Conservation (phyloP, 2,113 vertebrate genomes). For the Hemiprocne comata region DNA sequence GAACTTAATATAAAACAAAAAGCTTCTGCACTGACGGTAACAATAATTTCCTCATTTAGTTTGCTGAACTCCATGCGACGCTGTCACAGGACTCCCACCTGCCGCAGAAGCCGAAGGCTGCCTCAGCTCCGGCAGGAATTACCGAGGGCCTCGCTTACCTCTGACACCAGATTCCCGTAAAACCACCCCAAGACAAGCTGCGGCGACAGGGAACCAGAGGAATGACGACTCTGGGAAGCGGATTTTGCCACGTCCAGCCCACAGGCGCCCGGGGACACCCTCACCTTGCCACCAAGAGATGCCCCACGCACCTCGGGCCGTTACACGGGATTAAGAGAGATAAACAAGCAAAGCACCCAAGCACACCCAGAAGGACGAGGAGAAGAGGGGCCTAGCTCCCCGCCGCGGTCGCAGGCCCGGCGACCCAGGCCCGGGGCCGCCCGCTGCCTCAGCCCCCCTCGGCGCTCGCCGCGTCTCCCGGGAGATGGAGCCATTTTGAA, state of each 20-base stretch:
- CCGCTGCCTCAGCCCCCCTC: too few species aligned
- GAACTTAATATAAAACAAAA: accelerated
- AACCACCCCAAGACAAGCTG: not conserved
- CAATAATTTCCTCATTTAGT: not conserved
- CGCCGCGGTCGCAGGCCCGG: not conserved
- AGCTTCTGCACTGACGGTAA: not conserved
- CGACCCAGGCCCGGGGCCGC: not conserved
- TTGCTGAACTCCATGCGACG: not conserved
- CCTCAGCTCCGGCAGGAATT: not conserved
- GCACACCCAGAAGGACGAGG: not conserved
- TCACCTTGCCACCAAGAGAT: not conserved
- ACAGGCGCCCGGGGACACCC: not conserved
- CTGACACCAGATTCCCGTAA: not conserved
- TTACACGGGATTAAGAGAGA: not conserved
- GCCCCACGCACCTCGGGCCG: not conserved
- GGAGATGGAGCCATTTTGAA: slow-evolving; percentile 69
- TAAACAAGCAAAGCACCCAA: not conserved
- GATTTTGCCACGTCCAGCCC: not conserved
- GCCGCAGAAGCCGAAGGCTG: not conserved
- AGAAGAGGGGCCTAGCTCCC: not conserved
- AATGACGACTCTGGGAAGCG: not conserved
- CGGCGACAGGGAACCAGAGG: too few species aligned
- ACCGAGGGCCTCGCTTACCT: not conserved
- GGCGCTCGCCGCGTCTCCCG: slow-evolving; percentile 8
- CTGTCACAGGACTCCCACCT: not conserved